Conservation (phyloP, 2,113 vertebrate species). For the Neolamprologus falcicula region DNA sequence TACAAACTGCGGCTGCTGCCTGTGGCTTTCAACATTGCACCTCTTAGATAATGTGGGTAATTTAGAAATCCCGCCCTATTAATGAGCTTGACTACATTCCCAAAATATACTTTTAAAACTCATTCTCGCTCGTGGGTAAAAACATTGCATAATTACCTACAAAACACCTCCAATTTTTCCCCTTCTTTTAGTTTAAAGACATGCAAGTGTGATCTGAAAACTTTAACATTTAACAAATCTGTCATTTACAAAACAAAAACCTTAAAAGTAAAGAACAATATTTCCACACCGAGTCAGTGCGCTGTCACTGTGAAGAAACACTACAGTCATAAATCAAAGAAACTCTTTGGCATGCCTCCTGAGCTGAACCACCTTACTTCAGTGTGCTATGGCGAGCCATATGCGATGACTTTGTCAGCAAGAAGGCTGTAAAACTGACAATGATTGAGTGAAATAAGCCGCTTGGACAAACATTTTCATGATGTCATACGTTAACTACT, state of each 20-base stretch:
- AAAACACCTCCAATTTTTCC: neutral
- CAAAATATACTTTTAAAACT: neutral
- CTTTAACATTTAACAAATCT: fast-evolving
- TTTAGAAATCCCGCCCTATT: neutral
- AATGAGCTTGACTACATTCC: neutral
- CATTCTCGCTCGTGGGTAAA: neutral
- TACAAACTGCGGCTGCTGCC: neutral
- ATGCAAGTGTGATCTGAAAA: neutral
- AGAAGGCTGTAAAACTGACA: neutral
- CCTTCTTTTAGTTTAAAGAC: neutral
- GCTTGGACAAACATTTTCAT: neutral
- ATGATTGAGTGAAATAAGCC: neutral
- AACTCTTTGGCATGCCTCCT: neutral
- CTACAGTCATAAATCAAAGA: neutral
- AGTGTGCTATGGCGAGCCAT: neutral
- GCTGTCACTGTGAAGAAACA: neutral
- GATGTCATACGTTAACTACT: neutral
- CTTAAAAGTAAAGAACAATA: neutral
- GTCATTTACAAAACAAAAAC: neutral
- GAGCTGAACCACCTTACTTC: neutral
- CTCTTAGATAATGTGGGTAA: neutral
- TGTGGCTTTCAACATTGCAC: neutral
- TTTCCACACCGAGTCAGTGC: neutral
- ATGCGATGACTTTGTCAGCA: neutral
- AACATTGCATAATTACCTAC: neutral